These are phyloP conservation scores for Onychorhynchus coronatus DNA, from an alignment of 2,113 vertebrate species.

Conservation along the genomic window DNA sequence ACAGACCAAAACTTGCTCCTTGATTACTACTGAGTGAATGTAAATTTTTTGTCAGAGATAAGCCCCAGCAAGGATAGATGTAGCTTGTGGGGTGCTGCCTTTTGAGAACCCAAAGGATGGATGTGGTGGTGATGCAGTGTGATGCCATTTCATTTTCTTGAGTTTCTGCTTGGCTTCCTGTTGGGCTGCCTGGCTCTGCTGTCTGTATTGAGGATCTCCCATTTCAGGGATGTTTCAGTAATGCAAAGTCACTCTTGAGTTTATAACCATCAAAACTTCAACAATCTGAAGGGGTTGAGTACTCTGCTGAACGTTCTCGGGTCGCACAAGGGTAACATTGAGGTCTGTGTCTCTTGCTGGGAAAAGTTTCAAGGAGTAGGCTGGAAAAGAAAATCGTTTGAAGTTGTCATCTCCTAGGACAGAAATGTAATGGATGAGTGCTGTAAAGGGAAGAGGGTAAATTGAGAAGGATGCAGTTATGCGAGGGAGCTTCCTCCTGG, in stretches of 20 bases:
- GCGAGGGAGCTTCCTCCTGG: not conserved
- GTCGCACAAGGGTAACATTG: fast-evolving
- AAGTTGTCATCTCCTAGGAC: not conserved
- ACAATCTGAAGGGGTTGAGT: not conserved
- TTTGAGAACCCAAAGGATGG: not conserved
- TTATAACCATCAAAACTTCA: not conserved
- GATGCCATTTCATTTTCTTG: not conserved
- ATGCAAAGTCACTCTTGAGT: not conserved
- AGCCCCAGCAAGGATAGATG: not conserved
- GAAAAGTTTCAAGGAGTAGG: not conserved
- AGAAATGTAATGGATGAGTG: not conserved
- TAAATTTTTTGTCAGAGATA: not conserved
- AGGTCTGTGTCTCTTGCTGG: not conserved
- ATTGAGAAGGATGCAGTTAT: not conserved
- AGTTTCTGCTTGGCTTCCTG: not conserved
- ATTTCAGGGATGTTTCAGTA: not conserved
- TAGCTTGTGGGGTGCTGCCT: not conserved
- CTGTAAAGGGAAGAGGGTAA: not conserved
- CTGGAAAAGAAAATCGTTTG: not conserved
- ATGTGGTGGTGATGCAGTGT: not conserved
- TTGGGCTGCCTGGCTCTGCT: not conserved
- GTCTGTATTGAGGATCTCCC: not conserved
- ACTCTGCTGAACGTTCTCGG: not conserved
- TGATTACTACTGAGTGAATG: not conserved
- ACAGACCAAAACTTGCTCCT: not conserved